phyloP scores from a whole-genome alignment of 2,113 vertebrate species.

The Podiceps cristatus region DNA sequence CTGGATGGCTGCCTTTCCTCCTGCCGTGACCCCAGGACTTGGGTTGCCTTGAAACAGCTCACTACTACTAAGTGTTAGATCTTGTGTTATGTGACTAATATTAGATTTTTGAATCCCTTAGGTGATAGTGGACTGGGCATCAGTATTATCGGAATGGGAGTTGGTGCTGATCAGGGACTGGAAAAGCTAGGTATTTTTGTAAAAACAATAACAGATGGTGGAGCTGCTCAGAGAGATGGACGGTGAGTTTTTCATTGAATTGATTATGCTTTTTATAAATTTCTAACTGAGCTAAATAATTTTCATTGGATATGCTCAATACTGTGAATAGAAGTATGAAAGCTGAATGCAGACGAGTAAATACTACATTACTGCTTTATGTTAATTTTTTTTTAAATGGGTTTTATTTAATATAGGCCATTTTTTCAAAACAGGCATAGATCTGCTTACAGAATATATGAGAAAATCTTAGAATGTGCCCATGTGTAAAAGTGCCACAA shows the following conservation, averaged over 20 bases:
- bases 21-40: too few relatives aligned
- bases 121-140: constrained; percentile 92
- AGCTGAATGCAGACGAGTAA: neutral
- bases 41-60: neutral
- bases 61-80: neutral
- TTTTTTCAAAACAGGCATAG: neutral
- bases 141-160: constrained; percentile 96
- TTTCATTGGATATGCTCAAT: neutral
- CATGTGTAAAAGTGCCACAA: neutral
- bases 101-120: constrained; percentile 37
- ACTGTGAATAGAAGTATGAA: neutral
- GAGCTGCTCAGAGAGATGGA: constrained; percentile 87
- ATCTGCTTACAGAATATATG: neutral
- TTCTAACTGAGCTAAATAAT: neutral
- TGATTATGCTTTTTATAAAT: neutral
- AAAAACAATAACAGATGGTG: constrained; percentile 91
- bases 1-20: too few relatives aligned
- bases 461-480: neutral
- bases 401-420: neutral
- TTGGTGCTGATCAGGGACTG: constrained; percentile 92
- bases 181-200: constrained; percentile 95
- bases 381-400: neutral
- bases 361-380: neutral
- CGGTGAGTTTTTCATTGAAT: constrained; percentile 76
- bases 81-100: neutral